Conservation (phyloP, 2,888 invertebrate genomes). For the Hirtodrosophila histrioides region DNA sequence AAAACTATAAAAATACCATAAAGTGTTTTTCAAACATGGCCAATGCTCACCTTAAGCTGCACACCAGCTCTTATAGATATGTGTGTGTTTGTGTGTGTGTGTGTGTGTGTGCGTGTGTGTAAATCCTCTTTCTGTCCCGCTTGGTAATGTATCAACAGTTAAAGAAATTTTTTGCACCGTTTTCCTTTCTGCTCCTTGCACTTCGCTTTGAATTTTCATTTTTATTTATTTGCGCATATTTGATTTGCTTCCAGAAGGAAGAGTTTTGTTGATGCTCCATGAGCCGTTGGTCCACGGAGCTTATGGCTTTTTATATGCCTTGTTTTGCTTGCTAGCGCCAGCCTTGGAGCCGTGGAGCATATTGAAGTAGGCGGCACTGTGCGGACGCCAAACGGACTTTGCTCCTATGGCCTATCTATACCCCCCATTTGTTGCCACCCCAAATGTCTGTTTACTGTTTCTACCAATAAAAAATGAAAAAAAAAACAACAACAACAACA, state of each 20-base stretch:
- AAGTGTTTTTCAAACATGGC: conserved; percentile 68
- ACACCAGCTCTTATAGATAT: conserved; percentile 2
- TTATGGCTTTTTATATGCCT: conserved; percentile 78
- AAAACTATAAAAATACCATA: conserved; percentile 78
- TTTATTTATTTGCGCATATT: conserved; percentile 79
- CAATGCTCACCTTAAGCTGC: conserved; percentile 65
- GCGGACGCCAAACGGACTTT: conserved; percentile 17
- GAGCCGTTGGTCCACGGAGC: conserved; percentile 57
- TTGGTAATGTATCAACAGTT: conserved; percentile 57
- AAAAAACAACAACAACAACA: conserved; percentile 12
- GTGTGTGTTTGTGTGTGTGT: conserved; percentile 10
- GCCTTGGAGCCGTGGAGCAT: conserved; percentile 45
- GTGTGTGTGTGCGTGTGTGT: conserved; percentile 26
- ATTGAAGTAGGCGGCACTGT: conserved; percentile 70
- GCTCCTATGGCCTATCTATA: conserved; percentile 8
- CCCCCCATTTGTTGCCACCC: conserved; percentile 16
- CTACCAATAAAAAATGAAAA: conserved; percentile 61
- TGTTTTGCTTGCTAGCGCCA: conserved; percentile 34
- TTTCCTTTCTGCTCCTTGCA: conserved; percentile 52
- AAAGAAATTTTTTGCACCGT: conserved; percentile 44
- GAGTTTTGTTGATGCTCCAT: conserved; percentile 25
- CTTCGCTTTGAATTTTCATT: conserved; percentile 74
- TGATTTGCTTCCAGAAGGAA: conserved; percentile 57
- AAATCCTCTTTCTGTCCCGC: conserved; percentile 5
- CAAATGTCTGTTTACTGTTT: conserved; percentile 40